Evolutionary conservation across 2,888 invertebrate species (phyloP).

Genomic region (Diarsia rubi): DNA sequence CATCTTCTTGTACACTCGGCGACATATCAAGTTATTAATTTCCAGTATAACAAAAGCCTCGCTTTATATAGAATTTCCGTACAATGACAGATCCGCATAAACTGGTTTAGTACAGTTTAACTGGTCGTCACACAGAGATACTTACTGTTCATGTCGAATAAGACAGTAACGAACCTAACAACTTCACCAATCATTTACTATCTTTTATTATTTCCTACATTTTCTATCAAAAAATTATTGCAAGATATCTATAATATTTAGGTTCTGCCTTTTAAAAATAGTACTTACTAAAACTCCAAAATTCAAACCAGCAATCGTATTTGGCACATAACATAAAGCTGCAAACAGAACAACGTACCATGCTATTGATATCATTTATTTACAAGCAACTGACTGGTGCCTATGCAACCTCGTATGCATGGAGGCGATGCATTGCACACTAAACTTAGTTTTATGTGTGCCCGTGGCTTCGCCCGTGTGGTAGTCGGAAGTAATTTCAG

Average conservation of each 20-base stretch:
- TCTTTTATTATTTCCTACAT: neutral
- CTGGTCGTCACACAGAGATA: neutral
- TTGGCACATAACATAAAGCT: neutral
- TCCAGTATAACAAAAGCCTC: too few species aligned
- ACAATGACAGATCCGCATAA: too few species aligned
- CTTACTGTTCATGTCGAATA: neutral
- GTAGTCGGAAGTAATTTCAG: neutral
- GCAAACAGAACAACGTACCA: neutral
- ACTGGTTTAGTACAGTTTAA: too few species aligned
- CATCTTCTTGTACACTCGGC: neutral
- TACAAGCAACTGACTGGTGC: slow-evolving; percentile 24
- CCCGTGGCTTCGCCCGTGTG: neutral
- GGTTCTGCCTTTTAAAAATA: neutral
- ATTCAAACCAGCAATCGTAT: neutral
- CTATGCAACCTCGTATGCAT: neutral
- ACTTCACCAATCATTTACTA: neutral
- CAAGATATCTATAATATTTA: too few species aligned
- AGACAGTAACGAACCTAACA: neutral
- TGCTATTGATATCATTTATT: slow-evolving; percentile 37
- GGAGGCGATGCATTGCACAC: neutral
- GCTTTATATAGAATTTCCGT: too few species aligned
- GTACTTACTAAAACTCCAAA: neutral
- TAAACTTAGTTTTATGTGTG: neutral
- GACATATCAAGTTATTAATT: too few species aligned
- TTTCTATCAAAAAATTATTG: neutral